Percentiles rank a stretch among this genome's conserved stretches.
These are phyloP conservation scores for Prorops nasuta DNA, from an alignment of 1,140 invertebrate species.

Conservation along the genomic window DNA sequence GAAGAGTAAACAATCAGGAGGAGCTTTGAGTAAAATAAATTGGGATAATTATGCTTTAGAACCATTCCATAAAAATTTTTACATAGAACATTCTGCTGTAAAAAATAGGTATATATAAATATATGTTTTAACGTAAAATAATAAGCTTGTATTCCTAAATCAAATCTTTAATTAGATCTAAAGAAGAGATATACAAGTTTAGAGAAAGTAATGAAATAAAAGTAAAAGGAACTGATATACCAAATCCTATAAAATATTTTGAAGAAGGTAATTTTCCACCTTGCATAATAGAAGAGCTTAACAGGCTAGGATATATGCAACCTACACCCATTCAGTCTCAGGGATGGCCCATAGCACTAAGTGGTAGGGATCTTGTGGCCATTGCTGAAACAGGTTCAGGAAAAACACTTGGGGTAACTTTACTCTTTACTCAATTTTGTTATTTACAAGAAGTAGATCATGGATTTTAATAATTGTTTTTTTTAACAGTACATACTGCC, in stretches of 20 bases:
- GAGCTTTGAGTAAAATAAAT: constrained; percentile 61
- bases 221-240: constrained; percentile 61
- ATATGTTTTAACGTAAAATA: constrained; percentile 1
- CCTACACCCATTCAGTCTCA: constrained; percentile 69
- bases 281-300: constrained; percentile 55
- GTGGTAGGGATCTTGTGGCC: constrained; percentile 69
- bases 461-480: constrained; percentile 14
- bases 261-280: constrained; percentile 66
- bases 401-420: constrained; percentile 66
- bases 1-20: constrained; percentile 57
- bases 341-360: constrained; percentile 71
- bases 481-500: constrained; percentile 76
- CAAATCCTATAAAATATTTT: constrained; percentile 66
- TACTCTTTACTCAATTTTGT: constrained; percentile 54
- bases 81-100: constrained; percentile 63
- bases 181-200: constrained; percentile 60
- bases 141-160: constrained; percentile 9
- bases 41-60: constrained; percentile 64
- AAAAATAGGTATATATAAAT: constrained; percentile 48
- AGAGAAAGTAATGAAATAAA: constrained; percentile 60
- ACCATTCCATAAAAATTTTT: constrained; percentile 72
- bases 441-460: constrained; percentile 61
- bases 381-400: constrained; percentile 76
- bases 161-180: constrained; percentile 42
- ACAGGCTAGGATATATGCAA: constrained; percentile 59